Conservation (phyloP, 2,888 invertebrate genomes). For the Cyclophora albipunctata region DNA sequence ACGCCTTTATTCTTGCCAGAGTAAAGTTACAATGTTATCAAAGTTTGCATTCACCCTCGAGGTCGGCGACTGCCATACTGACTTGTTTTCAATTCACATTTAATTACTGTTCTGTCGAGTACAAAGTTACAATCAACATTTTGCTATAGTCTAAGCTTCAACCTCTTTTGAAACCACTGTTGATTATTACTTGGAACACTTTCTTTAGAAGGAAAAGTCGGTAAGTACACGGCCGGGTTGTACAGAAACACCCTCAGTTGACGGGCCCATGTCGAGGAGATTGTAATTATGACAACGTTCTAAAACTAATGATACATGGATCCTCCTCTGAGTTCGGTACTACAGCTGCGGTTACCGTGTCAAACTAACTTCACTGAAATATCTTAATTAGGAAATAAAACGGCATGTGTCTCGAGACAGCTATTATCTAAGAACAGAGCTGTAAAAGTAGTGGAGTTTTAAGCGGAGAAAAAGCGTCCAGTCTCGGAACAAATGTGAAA, state of each 20-base stretch:
- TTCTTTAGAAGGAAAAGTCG: constrained; percentile 11
- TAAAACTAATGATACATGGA: no score
- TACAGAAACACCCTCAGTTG: no score
- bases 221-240: neutral
- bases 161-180: constrained; percentile 15
- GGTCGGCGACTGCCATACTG: constrained; percentile 23
- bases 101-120: constrained; percentile 35
- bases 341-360: no score
- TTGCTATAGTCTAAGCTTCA: constrained; percentile 13
- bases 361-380: no score
- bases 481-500: constrained; percentile 36
- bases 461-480: constrained; percentile 25
- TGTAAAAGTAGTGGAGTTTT: constrained; percentile 25
- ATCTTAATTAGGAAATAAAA: no score
- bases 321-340: no score
- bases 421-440: constrained; percentile 19
- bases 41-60: constrained; percentile 23
- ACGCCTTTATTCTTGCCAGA: constrained; percentile 19
- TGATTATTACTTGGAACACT: constrained; percentile 11
- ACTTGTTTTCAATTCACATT: constrained; percentile 48
- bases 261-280: no score
- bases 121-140: constrained; percentile 29
- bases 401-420: constrained; percentile 9
- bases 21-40: constrained; percentile 26
- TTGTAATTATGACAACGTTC: no score